A percentile compares a stretch with the other conserved stretches of the same genome.
Evolutionary conservation across 2,113 vertebrate species (phyloP).

Genomic region (Hemiscyllium ocellatum): DNA sequence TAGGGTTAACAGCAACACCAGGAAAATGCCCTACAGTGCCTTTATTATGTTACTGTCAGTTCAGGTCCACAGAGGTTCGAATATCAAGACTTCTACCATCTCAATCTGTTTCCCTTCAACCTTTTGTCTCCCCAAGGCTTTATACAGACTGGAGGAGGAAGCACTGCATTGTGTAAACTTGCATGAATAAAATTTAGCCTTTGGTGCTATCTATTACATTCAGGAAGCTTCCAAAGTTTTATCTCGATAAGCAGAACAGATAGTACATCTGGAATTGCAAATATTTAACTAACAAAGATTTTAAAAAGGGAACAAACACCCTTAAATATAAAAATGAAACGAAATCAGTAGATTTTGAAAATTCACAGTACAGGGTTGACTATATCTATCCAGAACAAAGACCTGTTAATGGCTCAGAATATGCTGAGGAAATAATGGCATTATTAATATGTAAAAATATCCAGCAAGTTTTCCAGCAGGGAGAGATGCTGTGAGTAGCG

Average conservation of each 20-base stretch:
- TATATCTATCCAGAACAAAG: neutral
- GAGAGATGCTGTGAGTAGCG: neutral
- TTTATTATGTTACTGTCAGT: neutral
- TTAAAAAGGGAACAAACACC: neutral
- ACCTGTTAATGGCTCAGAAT: neutral
- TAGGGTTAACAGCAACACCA: slow-evolving; percentile 6
- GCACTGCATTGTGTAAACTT: neutral
- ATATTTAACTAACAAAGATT: neutral
- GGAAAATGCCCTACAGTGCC: neutral
- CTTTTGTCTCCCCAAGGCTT: neutral
- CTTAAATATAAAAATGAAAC: neutral
- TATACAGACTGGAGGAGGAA: neutral
- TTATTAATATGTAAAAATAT: neutral
- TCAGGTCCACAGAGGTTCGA: neutral
- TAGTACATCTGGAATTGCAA: neutral
- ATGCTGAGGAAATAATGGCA: neutral
- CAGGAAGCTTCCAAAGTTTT: neutral
- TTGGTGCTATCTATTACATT: neutral
- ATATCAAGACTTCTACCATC: neutral
- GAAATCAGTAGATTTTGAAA: neutral
- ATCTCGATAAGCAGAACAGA: neutral
- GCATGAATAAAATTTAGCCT: neutral
- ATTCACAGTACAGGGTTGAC: neutral
- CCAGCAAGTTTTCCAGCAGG: neutral
- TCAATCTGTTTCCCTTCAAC: slow-evolving; percentile 19